Evolutionary conservation across 2,113 vertebrate species (phyloP).

Genomic region (Notiomystis cincta): DNA sequence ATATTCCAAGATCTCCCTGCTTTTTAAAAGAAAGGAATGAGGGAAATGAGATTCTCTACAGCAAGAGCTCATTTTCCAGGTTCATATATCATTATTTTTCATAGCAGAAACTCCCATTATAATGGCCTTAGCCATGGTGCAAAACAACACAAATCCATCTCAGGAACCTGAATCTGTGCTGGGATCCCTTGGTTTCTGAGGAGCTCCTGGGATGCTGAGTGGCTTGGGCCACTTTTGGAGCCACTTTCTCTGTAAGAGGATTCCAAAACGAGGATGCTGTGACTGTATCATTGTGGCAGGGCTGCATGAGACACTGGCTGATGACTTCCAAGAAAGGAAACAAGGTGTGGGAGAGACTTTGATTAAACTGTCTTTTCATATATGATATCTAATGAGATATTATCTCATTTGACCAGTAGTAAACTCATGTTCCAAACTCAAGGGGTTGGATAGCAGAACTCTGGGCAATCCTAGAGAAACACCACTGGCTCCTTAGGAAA

Average conservation of each 20-base stretch:
- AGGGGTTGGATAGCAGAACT: neutral
- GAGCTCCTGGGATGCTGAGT: accelerated
- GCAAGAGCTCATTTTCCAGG: neutral
- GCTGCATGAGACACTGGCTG: neutral
- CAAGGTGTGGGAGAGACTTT: neutral
- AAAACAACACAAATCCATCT: neutral
- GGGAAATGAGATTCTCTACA: neutral
- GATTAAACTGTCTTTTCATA: neutral
- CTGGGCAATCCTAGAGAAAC: neutral
- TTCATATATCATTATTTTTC: neutral
- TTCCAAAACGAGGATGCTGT: neutral
- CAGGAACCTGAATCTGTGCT: neutral
- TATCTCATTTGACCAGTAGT: accelerated
- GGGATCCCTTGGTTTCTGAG: neutral
- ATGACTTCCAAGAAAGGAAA: neutral
- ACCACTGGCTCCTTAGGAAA: neutral
- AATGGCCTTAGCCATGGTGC: neutral
- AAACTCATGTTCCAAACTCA: neutral
- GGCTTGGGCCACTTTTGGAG: neutral
- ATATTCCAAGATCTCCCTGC: neutral
- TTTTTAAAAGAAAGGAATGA: neutral
- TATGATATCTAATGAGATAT: neutral
- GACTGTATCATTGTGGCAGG: neutral
- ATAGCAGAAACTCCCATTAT: neutral
- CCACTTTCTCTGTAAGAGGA: neutral